A percentile compares a stretch with the other conserved stretches of the same genome.
Conservation (phyloP, 1,140 invertebrate genomes). For the Ridgeia piscesae region DNA sequence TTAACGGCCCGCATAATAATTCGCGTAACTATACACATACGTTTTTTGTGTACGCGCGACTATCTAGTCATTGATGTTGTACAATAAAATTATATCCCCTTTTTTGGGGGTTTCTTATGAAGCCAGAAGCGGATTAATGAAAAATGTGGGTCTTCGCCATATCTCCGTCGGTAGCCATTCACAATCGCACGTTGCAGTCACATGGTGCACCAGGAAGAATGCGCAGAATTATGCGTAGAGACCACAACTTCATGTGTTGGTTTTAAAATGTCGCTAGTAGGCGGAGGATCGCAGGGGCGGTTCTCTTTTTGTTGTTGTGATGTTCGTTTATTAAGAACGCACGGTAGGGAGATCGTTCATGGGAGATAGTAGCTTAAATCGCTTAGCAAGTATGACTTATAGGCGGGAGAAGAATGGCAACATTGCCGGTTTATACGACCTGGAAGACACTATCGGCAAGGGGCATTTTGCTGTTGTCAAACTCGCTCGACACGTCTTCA, state of each 20-base stretch:
- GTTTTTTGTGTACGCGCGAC: background rate
- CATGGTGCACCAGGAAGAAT: constrained; percentile 3
- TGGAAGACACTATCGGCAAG: constrained; percentile 79
- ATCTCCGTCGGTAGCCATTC: background rate
- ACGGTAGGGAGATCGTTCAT: background rate
- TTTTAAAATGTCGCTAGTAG: constrained; percentile 6
- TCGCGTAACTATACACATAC: background rate
- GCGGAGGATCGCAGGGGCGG: background rate
- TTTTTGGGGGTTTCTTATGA: background rate
- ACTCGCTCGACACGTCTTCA: constrained; percentile 96
- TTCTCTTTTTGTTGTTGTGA: constrained; percentile 1
- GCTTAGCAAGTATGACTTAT: background rate
- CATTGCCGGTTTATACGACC: constrained; percentile 94
- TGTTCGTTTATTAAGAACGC: background rate
- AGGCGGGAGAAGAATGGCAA: constrained; percentile 60
- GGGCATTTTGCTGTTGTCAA: constrained; percentile 99
- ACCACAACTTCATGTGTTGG: constrained; percentile 4
- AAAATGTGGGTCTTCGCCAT: background rate
- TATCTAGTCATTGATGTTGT: background rate
- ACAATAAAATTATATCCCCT: background rate
- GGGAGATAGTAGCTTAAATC: background rate
- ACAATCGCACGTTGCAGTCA: background rate
- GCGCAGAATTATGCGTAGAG: background rate
- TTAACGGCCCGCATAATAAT: background rate
- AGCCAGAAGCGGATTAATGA: background rate